Percentiles rank a stretch among this genome's conserved stretches.
Evolutionary conservation across 2,113 vertebrate species (phyloP).

Genomic region (Rhea pennata): DNA sequence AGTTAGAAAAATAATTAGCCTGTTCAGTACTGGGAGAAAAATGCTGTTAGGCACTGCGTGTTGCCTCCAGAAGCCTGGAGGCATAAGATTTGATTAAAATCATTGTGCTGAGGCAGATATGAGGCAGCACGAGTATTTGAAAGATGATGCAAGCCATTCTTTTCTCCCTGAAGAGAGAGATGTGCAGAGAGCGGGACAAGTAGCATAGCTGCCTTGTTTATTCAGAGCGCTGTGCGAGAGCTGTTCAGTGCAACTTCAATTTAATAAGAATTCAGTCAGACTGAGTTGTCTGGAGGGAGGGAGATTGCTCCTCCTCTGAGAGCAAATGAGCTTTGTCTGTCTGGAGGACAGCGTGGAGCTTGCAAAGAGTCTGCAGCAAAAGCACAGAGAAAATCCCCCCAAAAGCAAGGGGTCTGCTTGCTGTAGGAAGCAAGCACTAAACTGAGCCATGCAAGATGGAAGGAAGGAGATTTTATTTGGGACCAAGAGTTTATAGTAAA

Average conservation of each 20-base stretch:
- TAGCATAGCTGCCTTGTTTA: background rate
- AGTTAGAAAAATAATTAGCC: background rate
- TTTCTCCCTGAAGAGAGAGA: background rate
- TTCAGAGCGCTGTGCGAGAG: background rate
- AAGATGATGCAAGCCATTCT: background rate
- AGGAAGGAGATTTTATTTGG: background rate
- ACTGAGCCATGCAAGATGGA: background rate
- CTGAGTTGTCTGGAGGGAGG: background rate
- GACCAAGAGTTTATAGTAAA: background rate
- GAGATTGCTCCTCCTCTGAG: background rate
- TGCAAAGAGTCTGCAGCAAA: background rate
- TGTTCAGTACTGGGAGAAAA: background rate
- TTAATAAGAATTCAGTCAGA: background rate
- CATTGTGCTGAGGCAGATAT: background rate
- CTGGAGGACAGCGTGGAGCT: background rate
- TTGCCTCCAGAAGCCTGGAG: background rate
- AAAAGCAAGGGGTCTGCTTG: background rate
- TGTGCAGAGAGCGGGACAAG: background rate
- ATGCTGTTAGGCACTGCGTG: background rate
- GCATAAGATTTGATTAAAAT: background rate
- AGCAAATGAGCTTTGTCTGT: conserved; percentile 18
- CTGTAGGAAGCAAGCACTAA: background rate
- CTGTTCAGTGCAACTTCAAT: background rate
- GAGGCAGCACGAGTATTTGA: background rate
- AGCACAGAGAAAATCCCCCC: rapidly evolving